These are phyloP conservation scores for Calliopsis andreniformis DNA, from an alignment of 1,140 invertebrate species.

Conservation along the genomic window DNA sequence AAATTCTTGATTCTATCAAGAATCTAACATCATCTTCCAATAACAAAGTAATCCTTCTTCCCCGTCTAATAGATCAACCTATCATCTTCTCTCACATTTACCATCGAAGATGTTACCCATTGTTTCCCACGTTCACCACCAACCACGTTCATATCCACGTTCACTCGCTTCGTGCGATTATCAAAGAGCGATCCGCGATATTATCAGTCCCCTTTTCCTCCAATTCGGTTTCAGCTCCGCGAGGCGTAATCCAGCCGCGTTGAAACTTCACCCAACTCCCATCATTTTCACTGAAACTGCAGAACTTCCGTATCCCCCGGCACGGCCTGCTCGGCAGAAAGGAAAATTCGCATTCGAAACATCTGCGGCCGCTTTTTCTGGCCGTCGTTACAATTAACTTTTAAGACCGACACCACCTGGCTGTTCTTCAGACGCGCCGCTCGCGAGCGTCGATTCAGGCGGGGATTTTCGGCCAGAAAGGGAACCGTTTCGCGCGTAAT, in stretches of 20 bases:
- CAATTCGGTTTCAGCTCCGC: slow-evolving; percentile 24
- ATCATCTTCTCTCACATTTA: no score
- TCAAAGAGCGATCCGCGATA: slow-evolving; percentile 3
- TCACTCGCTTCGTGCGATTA: neutral
- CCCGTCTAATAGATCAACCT: no score
- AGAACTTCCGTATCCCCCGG: slow-evolving; percentile 33
- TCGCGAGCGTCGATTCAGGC: neutral
- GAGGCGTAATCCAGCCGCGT: neutral
- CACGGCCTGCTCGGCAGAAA: slow-evolving; percentile 1
- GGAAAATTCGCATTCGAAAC: slow-evolving; percentile 61
- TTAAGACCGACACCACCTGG: slow-evolving; percentile 43
- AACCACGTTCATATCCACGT: no score
- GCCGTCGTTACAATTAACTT: slow-evolving; percentile 59
- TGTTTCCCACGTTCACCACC: no score
- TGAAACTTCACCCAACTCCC: slow-evolving; percentile 52
- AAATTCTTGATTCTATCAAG: no score
- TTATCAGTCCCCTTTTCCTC: slow-evolving; percentile 28
- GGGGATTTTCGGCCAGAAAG: neutral
- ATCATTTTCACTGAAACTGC: slow-evolving; percentile 59
- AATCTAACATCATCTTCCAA: no score
- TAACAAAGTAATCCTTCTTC: no score
- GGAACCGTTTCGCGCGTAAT: slow-evolving; percentile 6
- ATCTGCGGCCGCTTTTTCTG: slow-evolving; percentile 55
- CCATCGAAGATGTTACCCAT: no score
- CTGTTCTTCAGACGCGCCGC: slow-evolving; percentile 5